Base-by-base conservation (phyloP, 2,888 invertebrate genomes). In the Brenthis ino region DNA sequence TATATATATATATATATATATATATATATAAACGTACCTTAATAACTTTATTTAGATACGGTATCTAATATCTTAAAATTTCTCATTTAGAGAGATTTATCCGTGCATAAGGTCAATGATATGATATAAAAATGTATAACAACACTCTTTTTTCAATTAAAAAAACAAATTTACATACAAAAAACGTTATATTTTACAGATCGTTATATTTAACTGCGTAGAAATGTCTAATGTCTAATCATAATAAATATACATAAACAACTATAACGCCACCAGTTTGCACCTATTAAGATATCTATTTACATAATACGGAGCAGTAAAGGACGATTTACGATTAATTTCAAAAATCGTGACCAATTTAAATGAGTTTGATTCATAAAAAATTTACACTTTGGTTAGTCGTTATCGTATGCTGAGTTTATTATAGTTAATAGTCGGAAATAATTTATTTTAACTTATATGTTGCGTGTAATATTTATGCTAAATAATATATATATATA, bases 251-350 rank as follows among this genome's bases (percentile, higher is more conserved):
- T 24, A 5, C 14, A 24, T 47, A 57, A 57, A 58, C 24, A 58
- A n/a, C 28, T 50, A 24, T 50, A 60, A 60, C 60, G 50, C 28
- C 64, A 57, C 53, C 51, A 57, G 47, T 16, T 57, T 53, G 57
- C 57, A 51, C 56, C 56, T 37, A 64, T 68, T 68, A 57, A 57
- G 55, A 56, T 55, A 13, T 14, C 43, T 43, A 53, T 68, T 53
- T 63, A 53, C 20, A 53, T 60, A 60, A 63, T 63, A 20, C 47
- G 57, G 64, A 64, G 64, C 68, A 64, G 64, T 65, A 65, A 68
- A 48, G 50, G 54, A 51, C 58, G 55, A 68, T 60, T 68, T 60
- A 65, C 57, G 58, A 55, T 43, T n/a, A 20, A 53, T 51, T 64
- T 54, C n/a, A 20, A 20, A 33, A 68, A 53, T 58, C 68, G 57